phyloP scores from a whole-genome alignment of 2,797 vertebrate species.

The Parambassis ranga region DNA sequence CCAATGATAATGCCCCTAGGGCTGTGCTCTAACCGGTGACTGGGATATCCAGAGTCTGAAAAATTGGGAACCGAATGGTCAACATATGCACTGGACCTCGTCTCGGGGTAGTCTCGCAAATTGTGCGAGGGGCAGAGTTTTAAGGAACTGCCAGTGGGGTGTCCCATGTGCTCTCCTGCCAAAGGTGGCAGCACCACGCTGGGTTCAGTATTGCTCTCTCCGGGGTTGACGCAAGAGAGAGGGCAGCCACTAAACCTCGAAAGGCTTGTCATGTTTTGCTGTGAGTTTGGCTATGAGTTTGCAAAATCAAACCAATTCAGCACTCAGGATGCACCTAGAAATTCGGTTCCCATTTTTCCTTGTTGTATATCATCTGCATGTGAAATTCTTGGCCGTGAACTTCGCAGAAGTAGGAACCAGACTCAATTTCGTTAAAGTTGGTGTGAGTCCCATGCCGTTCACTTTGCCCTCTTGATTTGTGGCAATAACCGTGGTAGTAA shows the following conservation, averaged over 20 bases:
- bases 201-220: slow-evolving; percentile 77
- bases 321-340: slow-evolving; percentile 71
- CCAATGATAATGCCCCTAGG: slow-evolving; percentile 82
- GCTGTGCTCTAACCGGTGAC: slow-evolving; percentile 80
- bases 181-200: slow-evolving; percentile 77
- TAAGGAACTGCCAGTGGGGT: slow-evolving; percentile 75
- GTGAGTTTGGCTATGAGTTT: slow-evolving; percentile 72
- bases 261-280: slow-evolving; percentile 71
- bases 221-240: slow-evolving; percentile 78
- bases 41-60: slow-evolving; percentile 81
- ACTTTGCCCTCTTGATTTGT: slow-evolving; percentile 93
- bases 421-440: slow-evolving; percentile 80
- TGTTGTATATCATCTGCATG: slow-evolving; percentile 81
- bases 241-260: slow-evolving; percentile 77
- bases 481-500: slow-evolving; percentile 91
- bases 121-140: slow-evolving; percentile 79
- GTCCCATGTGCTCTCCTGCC: slow-evolving; percentile 70
- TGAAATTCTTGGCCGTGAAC: slow-evolving; percentile 81
- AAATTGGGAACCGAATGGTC: slow-evolving; percentile 80
- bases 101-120: slow-evolving; percentile 83
- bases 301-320: slow-evolving; percentile 65
- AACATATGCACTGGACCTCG: slow-evolving; percentile 84
- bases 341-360: slow-evolving; percentile 69
- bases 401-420: slow-evolving; percentile 74
- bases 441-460: slow-evolving; percentile 86